phyloP scores from a whole-genome alignment of 2,113 vertebrate genomes.

The Irena cyanogastra region DNA sequence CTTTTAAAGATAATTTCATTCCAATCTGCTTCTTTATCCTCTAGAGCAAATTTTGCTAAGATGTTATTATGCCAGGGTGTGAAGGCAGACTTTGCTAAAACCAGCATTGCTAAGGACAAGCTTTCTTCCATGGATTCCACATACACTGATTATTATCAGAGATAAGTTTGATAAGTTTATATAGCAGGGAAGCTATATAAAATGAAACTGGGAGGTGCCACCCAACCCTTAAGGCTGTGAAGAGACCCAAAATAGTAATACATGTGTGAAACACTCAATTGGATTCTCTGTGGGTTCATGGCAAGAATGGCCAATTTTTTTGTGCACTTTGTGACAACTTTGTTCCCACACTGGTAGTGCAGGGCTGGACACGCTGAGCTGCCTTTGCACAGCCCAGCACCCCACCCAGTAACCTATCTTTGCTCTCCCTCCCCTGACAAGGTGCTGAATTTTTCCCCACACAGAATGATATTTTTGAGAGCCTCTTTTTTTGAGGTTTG shows the following conservation, averaged over 20 bases:
- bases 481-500: neutral
- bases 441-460: neutral
- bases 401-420: neutral
- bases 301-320: neutral
- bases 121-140: neutral
- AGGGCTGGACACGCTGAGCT: neutral
- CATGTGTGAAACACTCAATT: rapidly evolving
- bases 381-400: neutral
- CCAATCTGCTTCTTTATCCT: neutral
- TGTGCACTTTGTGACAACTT: rapidly evolving
- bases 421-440: neutral
- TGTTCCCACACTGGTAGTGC: rapidly evolving
- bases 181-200: neutral
- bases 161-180: neutral
- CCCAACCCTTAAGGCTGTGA: neutral
- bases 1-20: neutral
- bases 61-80: neutral
- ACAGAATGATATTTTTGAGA: no score
- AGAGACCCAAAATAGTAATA: neutral
- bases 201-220: neutral
- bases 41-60: neutral
- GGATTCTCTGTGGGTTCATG: neutral
- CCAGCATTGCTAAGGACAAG: neutral
- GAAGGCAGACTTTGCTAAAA: neutral
- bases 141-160: neutral